Conservation (phyloP, 2,797 vertebrate genomes). For the Hemibagrus guttatus region DNA sequence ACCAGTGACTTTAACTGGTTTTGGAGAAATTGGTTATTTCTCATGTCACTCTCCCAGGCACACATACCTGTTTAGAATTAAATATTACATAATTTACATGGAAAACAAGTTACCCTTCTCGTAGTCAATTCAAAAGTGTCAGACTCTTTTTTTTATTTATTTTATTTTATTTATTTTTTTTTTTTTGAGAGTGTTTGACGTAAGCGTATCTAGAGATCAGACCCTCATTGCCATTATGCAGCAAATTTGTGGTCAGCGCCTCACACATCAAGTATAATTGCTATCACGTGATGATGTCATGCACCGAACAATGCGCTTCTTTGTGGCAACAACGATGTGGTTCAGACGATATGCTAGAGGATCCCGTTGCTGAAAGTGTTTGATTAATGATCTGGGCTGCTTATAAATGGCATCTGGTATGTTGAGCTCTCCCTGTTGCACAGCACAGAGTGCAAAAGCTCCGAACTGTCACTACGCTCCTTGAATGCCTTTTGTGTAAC, state of each 20-base stretch:
- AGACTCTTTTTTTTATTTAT: not conserved
- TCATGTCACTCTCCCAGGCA: not conserved
- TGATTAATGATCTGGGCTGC: constrained; percentile 75
- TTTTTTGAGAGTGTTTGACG: not conserved
- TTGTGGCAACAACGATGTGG: constrained; percentile 61
- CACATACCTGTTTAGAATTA: too few species aligned
- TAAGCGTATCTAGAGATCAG: constrained; percentile 39
- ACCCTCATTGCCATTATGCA: constrained; percentile 39
- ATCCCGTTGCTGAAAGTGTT: constrained; percentile 61
- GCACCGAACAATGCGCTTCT: constrained; percentile 57
- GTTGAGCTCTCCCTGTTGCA: constrained; percentile 64
- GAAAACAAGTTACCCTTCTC: not conserved
- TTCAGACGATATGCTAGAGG: constrained; percentile 60
- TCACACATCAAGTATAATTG: constrained; percentile 56
- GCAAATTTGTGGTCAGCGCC: constrained; percentile 51
- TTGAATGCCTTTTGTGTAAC: constrained; percentile 53
- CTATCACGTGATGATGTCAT: constrained; percentile 65
- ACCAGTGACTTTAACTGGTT: not conserved
- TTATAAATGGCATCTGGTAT: constrained; percentile 68
- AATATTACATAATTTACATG: not conserved
- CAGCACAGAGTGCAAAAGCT: constrained; percentile 44
- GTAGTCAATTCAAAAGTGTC: not conserved
- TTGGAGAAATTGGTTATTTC: not conserved
- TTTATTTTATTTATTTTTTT: too few species aligned
- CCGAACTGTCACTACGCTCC: constrained; percentile 62